Conservation (phyloP, 2,888 invertebrate species). For the Philereme vetulata region DNA sequence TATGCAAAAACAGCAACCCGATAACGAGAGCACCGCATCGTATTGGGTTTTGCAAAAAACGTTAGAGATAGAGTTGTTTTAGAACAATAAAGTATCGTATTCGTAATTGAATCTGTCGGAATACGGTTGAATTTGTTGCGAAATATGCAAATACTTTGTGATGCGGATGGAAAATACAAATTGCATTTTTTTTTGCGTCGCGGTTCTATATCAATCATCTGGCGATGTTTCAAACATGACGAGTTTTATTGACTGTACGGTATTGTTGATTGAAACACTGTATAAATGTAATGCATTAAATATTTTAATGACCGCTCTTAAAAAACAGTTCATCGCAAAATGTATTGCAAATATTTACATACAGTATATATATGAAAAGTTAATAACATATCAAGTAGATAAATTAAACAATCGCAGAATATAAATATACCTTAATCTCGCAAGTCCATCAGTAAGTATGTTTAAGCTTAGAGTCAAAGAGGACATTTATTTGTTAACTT, state of each 20-base stretch:
- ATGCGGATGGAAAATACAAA: slow-evolving; percentile 30
- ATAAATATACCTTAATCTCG: too few relatives aligned
- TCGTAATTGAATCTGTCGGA: slow-evolving; percentile 32
- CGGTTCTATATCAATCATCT: slow-evolving; percentile 15
- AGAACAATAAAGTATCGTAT: slow-evolving; percentile 28
- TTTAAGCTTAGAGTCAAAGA: too few relatives aligned
- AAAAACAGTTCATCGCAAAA: too few relatives aligned
- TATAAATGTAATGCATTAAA: slow-evolving; percentile 1
- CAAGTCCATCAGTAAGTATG: too few relatives aligned
- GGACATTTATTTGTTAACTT: too few relatives aligned
- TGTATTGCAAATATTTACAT: too few relatives aligned
- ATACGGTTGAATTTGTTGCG: slow-evolving; percentile 19
- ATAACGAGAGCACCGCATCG: slow-evolving; percentile 44
- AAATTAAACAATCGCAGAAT: too few relatives aligned
- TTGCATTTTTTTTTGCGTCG: slow-evolving; percentile 29
- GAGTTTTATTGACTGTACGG: slow-evolving; percentile 19
- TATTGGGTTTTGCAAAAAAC: slow-evolving; percentile 39
- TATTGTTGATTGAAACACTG: slow-evolving; percentile 9
- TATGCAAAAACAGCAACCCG: slow-evolving; percentile 37
- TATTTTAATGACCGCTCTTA: background rate
- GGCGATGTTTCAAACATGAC: slow-evolving; percentile 19
- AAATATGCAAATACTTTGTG: slow-evolving; percentile 35
- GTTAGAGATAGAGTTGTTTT: slow-evolving; percentile 30
- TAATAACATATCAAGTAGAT: too few relatives aligned
- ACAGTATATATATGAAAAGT: too few relatives aligned